Evolutionary conservation across 2,888 invertebrate genomes (phyloP).

Genomic region (Agrilus cyanescens): DNA sequence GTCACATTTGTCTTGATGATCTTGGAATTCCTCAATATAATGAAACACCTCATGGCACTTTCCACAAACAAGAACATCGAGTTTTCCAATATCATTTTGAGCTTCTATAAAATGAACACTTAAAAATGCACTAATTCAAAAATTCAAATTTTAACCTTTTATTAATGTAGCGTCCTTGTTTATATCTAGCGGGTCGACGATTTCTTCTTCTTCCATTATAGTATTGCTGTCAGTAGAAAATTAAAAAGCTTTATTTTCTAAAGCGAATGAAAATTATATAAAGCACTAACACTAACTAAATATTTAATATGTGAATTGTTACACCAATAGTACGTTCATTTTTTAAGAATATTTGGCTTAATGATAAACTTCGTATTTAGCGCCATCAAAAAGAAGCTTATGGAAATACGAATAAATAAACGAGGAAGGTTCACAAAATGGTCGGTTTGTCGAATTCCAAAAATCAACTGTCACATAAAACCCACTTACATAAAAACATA

Average conservation of each 20-base stretch:
- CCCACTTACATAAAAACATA: no score
- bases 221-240: not conserved
- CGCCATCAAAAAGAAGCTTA: constrained; percentile 17
- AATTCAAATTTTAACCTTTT: constrained; percentile 18
- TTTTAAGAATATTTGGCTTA: no score
- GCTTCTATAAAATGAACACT: constrained; percentile 43
- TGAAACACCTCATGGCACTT: constrained; percentile 69
- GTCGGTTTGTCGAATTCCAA: not conserved
- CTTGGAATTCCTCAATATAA: constrained; percentile 66
- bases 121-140: constrained; percentile 3
- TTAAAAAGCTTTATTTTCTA: not conserved
- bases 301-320: no score
- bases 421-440: constrained; percentile 11
- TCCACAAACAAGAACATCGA: constrained; percentile 77
- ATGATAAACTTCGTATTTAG: constrained; percentile 16
- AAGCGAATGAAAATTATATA: constrained; percentile 4
- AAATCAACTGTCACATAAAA: no score
- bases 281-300: not conserved
- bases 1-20: constrained; percentile 53
- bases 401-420: constrained; percentile 7
- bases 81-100: constrained; percentile 60
- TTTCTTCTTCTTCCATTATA: constrained; percentile 13
- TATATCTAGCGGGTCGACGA: constrained; percentile 16
- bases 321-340: no score
- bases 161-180: constrained; percentile 20